Percentiles rank a stretch among this genome's conserved stretches.
Conservation (phyloP, 2,113 vertebrate genomes). For the Leptobrachium ailaonicum region DNA sequence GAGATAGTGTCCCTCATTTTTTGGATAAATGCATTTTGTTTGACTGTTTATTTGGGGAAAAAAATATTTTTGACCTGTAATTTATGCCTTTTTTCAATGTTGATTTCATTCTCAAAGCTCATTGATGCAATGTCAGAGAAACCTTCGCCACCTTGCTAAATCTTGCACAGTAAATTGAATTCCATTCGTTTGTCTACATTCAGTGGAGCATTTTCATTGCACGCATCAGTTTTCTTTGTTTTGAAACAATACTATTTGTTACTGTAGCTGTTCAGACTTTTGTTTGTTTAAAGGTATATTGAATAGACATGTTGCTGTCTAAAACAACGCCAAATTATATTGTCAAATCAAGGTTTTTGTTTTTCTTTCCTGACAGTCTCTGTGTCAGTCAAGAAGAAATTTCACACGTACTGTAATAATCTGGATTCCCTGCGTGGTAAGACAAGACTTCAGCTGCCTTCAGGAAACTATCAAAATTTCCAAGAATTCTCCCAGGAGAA, state of each 20-base stretch:
- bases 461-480: slow-evolving; percentile 17
- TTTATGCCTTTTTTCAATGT: no score
- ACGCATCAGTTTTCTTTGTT: no score
- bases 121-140: no score
- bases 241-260: neutral
- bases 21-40: no score
- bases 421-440: neutral
- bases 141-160: neutral
- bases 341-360: neutral
- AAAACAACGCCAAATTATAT: neutral
- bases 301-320: neutral
- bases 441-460: slow-evolving; percentile 11
- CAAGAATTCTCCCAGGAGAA: neutral
- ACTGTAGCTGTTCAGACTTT: neutral
- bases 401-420: slow-evolving; percentile 1
- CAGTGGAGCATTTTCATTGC: no score
- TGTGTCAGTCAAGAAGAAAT: slow-evolving; percentile 7
- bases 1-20: no score
- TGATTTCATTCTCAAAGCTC: no score
- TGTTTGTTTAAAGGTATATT: neutral
- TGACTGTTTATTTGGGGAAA: no score
- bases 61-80: no score
- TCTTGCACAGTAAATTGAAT: no score
- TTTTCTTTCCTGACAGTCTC: neutral
- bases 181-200: no score